Percentiles rank a stretch among this genome's conserved stretches.
phyloP scores from a whole-genome alignment of 2,888 invertebrate genomes.

The Biston stratarius region DNA sequence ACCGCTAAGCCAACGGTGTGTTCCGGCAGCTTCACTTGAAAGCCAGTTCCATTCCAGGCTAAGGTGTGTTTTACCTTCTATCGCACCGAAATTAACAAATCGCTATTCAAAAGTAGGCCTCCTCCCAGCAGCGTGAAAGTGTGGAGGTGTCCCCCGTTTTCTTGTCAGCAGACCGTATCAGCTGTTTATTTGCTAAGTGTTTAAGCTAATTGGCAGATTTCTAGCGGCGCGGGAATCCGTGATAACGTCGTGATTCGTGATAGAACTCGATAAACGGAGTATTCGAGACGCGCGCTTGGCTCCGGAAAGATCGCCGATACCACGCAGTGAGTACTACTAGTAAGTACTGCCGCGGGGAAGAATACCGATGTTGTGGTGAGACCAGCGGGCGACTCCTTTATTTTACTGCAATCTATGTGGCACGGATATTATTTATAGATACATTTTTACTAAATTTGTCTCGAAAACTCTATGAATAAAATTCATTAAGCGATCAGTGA shows the following conservation, averaged over 20 bases:
- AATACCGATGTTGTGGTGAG: background rate
- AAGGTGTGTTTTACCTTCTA: no score
- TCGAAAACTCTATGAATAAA: no score
- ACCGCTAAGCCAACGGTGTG: no score
- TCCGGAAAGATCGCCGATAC: slow-evolving; percentile 42
- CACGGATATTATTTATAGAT: no score
- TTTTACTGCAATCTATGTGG: background rate
- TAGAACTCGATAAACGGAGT: slow-evolving; percentile 39
- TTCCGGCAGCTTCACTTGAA: no score
- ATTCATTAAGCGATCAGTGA: no score
- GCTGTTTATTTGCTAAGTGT: slow-evolving; percentile 24
- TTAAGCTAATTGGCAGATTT: slow-evolving; percentile 38
- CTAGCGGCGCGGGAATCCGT: slow-evolving; percentile 34
- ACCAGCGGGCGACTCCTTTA: background rate
- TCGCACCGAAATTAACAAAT: no score
- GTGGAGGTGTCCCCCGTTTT: no score
- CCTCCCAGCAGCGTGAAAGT: no score
- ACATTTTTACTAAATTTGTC: no score
- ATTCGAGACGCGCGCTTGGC: slow-evolving; percentile 29
- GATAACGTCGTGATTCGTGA: slow-evolving; percentile 31
- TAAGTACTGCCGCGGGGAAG: background rate
- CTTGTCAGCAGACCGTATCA: slow-evolving; percentile 12
- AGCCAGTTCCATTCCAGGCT: no score
- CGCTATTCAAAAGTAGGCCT: no score
- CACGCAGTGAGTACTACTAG: slow-evolving; percentile 27